A percentile compares a stretch with the other conserved stretches of the same genome.
phyloP scores from a whole-genome alignment of 2,113 vertebrate species.

The Enhydra lutris region DNA sequence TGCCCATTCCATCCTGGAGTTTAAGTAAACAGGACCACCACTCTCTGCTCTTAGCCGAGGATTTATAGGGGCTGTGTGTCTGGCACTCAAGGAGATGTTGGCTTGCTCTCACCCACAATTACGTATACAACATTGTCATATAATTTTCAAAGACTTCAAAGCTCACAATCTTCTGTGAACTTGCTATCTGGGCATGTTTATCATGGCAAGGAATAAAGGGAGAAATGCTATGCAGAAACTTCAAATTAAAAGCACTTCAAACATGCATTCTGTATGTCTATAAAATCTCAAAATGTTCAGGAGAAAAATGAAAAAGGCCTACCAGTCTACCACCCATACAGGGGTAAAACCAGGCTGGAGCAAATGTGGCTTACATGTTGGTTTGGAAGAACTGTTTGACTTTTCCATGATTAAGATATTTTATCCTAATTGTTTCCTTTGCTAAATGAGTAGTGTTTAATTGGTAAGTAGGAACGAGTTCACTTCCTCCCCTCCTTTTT shows the following conservation, averaged over 20 bases:
- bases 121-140: background rate
- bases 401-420: constrained; percentile 53
- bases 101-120: constrained; percentile 32
- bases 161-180: background rate
- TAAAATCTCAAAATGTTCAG: background rate
- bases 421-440: constrained; percentile 47
- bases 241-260: background rate
- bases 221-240: background rate
- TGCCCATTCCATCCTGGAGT: background rate
- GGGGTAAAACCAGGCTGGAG: background rate
- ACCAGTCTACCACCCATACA: background rate
- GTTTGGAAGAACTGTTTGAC: constrained; percentile 18
- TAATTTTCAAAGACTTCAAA: constrained; percentile 65
- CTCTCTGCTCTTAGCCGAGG: constrained; percentile 43
- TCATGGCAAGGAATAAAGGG: background rate
- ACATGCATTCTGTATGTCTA: background rate
- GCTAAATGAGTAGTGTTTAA: constrained; percentile 31
- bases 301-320: constrained; percentile 12
- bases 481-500: constrained; percentile 12
- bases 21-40: constrained; percentile 70
- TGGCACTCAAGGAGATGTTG: constrained; percentile 9
- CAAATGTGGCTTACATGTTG: background rate
- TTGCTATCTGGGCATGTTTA: constrained; percentile 38
- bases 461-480: constrained; percentile 50
- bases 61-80: constrained; percentile 53